Evolutionary conservation across 1,140 invertebrate genomes (phyloP), one percentile per base, ranked within the genome.

Genomic region (Trichonephila clavata): DNA sequence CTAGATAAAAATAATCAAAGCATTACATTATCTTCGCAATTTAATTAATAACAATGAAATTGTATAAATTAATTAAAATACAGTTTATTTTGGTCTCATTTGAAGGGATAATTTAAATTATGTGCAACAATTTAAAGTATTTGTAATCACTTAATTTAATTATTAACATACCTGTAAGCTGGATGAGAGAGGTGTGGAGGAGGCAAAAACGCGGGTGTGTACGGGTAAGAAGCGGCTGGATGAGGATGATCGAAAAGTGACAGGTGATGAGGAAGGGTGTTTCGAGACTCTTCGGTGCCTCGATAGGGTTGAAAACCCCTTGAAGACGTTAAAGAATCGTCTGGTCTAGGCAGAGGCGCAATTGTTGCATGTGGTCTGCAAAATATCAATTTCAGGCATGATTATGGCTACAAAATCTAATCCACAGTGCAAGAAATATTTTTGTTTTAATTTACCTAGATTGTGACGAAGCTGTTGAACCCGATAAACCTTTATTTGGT

Each of bases 251-350:
- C 92, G 57, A 93, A 93, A 1, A 93, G 68, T 18, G 92, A 88
- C 16, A 93, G 14, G 50, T 93, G 92, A n/a, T 93, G 92, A 24
- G 92, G 92, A 24, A 93, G 92, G 50, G 92, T 93, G 39, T 93
- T 93, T 2, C 92, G 57, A 27, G 92, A 81, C 50, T 87, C 84
- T 24, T 93, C 92, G 8, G 84, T 61, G 8, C 92, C 92, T 13
- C 92, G 84, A 32, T 93, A 93, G 0, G 92, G 92, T 27, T 93
- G 92, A 21, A 93, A 93, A 2, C 92, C 92, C 21, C 92, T 71
- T 3, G 92, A 93, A 18, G 92, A 93, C 27, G 92, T 93, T 32
- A 93, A 32, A 14, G 92, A 93, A 61, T 93, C 92, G 68, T 93
- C 92, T 60, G 92, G 92, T n/a, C 92, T 59, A 27, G 92, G 92